Percentiles rank a stretch among this genome's conserved stretches.
phyloP scores from a whole-genome alignment of 2,113 vertebrate genomes.

The Typhlomys cinereus region DNA sequence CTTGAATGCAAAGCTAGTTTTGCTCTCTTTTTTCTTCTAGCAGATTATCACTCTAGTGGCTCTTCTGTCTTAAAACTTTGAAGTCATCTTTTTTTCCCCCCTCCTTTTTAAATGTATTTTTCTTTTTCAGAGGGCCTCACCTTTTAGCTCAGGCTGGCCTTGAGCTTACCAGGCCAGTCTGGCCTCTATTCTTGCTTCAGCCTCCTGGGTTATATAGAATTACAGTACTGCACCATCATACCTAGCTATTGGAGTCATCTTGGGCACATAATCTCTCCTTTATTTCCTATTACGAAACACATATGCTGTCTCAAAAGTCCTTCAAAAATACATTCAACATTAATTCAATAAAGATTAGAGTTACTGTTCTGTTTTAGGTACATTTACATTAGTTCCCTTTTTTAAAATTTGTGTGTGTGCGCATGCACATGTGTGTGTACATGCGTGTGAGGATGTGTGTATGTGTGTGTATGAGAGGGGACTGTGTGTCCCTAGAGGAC shows the following conservation, averaged over 20 bases:
- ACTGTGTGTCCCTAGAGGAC: no score
- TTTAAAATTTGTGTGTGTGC: no score
- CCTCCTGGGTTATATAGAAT: background rate
- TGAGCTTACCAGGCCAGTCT: no score
- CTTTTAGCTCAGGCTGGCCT: background rate
- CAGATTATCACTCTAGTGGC: background rate
- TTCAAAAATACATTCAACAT: conserved; percentile 25
- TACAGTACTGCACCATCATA: background rate
- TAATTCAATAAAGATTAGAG: background rate
- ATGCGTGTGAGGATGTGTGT: no score
- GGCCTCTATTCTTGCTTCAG: no score
- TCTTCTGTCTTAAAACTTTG: background rate
- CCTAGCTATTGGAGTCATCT: background rate
- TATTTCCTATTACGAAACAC: background rate
- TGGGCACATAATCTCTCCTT: background rate
- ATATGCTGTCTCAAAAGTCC: background rate
- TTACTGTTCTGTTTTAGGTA: background rate
- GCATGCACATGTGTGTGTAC: no score
- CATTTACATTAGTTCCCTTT: background rate
- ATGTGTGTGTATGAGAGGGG: no score
- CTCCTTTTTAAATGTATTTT: no score
- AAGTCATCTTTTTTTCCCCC: background rate
- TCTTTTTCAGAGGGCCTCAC: background rate
- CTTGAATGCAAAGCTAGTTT: background rate
- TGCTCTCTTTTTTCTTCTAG: background rate